phyloP scores from a whole-genome alignment of 2,113 vertebrate species.

The Plotosus lineatus region DNA sequence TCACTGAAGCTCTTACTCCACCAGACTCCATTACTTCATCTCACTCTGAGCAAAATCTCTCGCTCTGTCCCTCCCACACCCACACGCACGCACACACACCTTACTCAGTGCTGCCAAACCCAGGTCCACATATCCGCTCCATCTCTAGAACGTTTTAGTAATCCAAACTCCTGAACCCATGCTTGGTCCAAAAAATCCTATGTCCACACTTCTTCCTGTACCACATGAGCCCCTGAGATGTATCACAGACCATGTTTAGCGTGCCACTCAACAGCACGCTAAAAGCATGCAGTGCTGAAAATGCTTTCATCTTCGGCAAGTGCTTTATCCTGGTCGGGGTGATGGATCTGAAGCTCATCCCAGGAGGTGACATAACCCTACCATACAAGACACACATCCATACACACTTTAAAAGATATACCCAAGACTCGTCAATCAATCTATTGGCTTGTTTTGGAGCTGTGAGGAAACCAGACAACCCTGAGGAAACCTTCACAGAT shows the following conservation, averaged over 20 bases:
- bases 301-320: neutral
- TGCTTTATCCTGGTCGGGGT: neutral
- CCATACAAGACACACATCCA: neutral
- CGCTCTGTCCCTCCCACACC: neutral
- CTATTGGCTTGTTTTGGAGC: neutral
- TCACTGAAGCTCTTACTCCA: conserved; percentile 4
- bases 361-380: neutral
- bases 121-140: neutral
- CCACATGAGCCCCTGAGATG: conserved; percentile 1
- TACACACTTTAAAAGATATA: neutral
- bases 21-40: conserved; percentile 1
- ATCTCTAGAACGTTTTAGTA: neutral
- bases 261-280: neutral
- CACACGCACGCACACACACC: conserved; percentile 1
- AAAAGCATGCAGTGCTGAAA: neutral
- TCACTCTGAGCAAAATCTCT: conserved; percentile 2
- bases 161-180: neutral
- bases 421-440: neutral
- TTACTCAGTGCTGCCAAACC: conserved; percentile 25
- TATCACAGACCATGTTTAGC: neutral
- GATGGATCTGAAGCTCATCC: neutral
- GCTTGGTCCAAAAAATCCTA: neutral
- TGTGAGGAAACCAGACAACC: neutral
- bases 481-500: neutral
- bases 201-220: neutral